Percentiles rank a stretch among this genome's conserved stretches.
Conservation (phyloP, 2,888 invertebrate genomes). For the Teleiodes luculella region DNA sequence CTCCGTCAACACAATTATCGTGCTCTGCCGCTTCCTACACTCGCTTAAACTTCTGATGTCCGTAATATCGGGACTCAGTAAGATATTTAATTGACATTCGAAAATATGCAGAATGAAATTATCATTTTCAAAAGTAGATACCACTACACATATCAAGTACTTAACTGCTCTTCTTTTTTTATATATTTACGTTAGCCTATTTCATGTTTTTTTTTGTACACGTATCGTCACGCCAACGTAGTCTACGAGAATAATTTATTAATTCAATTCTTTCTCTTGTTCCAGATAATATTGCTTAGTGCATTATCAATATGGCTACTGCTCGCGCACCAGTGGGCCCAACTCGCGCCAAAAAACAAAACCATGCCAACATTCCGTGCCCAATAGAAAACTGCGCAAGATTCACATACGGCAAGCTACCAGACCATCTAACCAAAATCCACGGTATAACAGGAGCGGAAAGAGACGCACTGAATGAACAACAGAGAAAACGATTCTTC, state of each 20-base stretch:
- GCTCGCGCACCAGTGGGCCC: constrained; percentile 48
- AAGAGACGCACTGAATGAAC: constrained; percentile 70
- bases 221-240: too few relatives aligned
- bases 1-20: constrained; percentile 78
- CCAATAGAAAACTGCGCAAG: constrained; percentile 75
- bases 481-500: constrained; percentile 72
- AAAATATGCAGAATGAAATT: background rate
- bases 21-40: constrained; percentile 74
- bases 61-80: background rate
- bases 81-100: background rate
- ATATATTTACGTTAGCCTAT: too few relatives aligned
- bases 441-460: constrained; percentile 72
- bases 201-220: too few relatives aligned
- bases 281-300: constrained; percentile 28
- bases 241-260: too few relatives aligned
- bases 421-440: constrained; percentile 73
- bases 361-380: constrained; percentile 75
- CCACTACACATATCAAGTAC: too few relatives aligned
- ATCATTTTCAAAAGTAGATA: too few relatives aligned
- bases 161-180: too few relatives aligned
- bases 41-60: constrained; percentile 35
- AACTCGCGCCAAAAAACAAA: constrained; percentile 71
- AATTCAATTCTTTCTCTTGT: constrained; percentile 17
- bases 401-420: constrained; percentile 74
- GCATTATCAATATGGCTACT: constrained; percentile 39